A percentile compares a stretch with the other conserved stretches of the same genome.
Conservation (phyloP, 2,797 vertebrate genomes). For the Eulemur coronatus region DNA sequence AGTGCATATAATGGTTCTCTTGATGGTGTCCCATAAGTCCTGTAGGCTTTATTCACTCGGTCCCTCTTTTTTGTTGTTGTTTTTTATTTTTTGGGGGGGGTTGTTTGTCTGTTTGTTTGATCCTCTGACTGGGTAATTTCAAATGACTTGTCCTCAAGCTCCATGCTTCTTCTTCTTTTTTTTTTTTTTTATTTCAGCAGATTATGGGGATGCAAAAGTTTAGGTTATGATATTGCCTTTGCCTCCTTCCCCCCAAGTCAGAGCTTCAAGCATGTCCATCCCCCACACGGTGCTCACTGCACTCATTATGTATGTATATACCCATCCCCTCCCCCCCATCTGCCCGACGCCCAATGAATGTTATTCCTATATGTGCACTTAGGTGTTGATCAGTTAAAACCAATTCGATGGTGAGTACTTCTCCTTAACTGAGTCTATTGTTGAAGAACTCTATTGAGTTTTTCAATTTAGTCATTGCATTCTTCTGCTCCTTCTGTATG, state of each 20-base stretch:
- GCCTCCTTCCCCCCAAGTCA: no score
- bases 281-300: no score
- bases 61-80: not conserved
- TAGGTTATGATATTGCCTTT: no score
- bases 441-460: not conserved
- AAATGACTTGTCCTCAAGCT: not conserved
- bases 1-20: not conserved
- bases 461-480: not conserved
- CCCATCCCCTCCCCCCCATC: no score
- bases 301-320: no score
- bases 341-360: no score
- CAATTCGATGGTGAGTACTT: not conserved
- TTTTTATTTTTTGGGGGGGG: no score
- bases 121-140: not conserved
- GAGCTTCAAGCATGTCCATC: no score
- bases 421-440: not conserved
- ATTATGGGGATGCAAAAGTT: no score
- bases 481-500: not conserved
- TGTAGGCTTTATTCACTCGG: not conserved
- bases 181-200: no score
- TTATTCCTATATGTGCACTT: no score
- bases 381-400: no score
- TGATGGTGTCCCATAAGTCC: not conserved
- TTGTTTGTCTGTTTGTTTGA: not conserved
- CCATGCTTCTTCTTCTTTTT: not conserved